These are phyloP conservation scores for Pseudorasbora parva DNA, from an alignment of 2,113 vertebrate genomes.

Conservation along the genomic window DNA sequence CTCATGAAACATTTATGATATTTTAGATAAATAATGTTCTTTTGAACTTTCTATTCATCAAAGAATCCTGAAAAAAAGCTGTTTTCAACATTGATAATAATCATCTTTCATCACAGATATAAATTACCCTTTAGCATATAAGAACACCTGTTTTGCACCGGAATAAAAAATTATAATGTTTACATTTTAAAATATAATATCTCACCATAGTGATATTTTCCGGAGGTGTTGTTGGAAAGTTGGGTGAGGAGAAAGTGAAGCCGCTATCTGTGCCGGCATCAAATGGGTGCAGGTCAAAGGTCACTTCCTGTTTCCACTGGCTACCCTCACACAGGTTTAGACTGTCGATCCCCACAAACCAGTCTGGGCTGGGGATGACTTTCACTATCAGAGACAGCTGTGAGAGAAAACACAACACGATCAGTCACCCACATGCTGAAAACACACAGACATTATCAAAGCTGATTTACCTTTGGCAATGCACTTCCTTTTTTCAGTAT, in stretches of 20 bases:
- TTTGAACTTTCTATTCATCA: too few species aligned
- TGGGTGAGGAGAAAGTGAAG: slow-evolving; percentile 82
- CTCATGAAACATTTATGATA: too few species aligned
- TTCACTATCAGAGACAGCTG: slow-evolving; percentile 81
- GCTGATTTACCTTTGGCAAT: slow-evolving; percentile 39
- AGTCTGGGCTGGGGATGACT: slow-evolving; percentile 81
- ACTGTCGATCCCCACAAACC: slow-evolving; percentile 79
- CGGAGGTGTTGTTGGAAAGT: slow-evolving; percentile 74
- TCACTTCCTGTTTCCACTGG: slow-evolving; percentile 78
- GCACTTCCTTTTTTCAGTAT: slow-evolving; percentile 32
- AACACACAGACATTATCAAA: neutral
- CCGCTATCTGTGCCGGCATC: slow-evolving; percentile 81
- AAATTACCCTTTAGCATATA: too few species aligned
- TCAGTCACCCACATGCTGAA: neutral
- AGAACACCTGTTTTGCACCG: too few species aligned
- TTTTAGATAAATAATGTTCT: too few species aligned
- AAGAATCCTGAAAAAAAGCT: too few species aligned
- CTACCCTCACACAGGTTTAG: slow-evolving; percentile 75
- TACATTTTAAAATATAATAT: too few species aligned
- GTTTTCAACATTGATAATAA: too few species aligned
- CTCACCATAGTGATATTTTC: slow-evolving; percentile 78
- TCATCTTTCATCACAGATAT: too few species aligned
- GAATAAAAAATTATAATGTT: too few species aligned
- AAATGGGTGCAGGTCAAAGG: slow-evolving; percentile 76
- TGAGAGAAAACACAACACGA: slow-evolving; percentile 20